Evolutionary conservation across 2,888 invertebrate species (phyloP).

Genomic region (Spatulosminthurus flaviceps): DNA sequence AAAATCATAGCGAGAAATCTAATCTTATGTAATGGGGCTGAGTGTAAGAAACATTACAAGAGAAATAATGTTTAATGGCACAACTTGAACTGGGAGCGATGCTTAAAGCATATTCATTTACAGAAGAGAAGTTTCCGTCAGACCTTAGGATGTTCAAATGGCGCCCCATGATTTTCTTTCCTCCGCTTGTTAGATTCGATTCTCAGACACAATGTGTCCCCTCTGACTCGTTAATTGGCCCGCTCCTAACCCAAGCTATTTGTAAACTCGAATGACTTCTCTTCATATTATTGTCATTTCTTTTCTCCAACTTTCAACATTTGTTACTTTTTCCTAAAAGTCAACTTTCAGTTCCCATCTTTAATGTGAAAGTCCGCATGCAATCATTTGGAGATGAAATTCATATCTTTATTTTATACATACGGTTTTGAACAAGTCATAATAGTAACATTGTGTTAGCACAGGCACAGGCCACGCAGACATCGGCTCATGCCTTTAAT

Average conservation of each 20-base stretch:
- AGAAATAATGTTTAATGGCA: constrained; percentile 11
- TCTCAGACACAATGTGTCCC: constrained; percentile 39
- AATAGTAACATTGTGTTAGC: no score
- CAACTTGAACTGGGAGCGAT: neutral
- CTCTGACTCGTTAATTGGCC: constrained; percentile 43
- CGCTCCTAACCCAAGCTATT: constrained; percentile 27
- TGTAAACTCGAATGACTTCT: constrained; percentile 32
- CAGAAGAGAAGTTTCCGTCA: neutral
- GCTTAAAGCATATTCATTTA: constrained; percentile 11
- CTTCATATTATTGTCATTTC: constrained; percentile 27
- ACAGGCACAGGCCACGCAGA: no score
- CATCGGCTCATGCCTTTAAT: no score
- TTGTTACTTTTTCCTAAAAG: neutral
- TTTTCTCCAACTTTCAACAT: constrained; percentile 12
- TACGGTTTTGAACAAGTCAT: no score
- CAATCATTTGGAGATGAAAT: no score
- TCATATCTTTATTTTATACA: no score
- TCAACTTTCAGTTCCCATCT: neutral
- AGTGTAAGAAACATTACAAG: neutral
- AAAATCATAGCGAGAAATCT: neutral
- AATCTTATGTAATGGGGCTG: neutral
- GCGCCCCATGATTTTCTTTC: constrained; percentile 28
- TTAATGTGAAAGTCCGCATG: no score
- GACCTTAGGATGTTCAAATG: neutral
- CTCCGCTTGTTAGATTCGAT: constrained; percentile 27